phyloP scores from a whole-genome alignment of 1,140 invertebrate genomes.

The Caenorhabditis briggsae region DNA sequence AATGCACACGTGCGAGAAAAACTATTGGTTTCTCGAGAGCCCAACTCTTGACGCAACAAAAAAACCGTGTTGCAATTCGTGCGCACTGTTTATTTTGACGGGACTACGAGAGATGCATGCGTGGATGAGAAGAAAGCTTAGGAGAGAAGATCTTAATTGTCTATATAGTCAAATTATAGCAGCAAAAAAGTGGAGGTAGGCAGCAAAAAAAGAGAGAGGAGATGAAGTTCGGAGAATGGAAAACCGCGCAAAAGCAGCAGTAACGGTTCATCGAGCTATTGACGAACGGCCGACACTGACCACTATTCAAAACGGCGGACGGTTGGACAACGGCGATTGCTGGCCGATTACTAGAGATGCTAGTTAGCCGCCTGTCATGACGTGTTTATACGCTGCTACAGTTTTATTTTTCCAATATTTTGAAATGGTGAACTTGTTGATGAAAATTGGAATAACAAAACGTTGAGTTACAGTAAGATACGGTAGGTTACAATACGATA shows the following conservation, averaged over 20 bases:
- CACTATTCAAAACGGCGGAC: slow-evolving; percentile 47
- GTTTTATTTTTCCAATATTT: slow-evolving; percentile 4
- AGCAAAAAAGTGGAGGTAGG: neutral
- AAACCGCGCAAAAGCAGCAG: neutral
- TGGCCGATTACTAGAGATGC: slow-evolving; percentile 39
- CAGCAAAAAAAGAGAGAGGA: neutral
- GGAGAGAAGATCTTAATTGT: slow-evolving; percentile 18
- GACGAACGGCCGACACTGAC: slow-evolving; percentile 38
- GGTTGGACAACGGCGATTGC: slow-evolving; percentile 11
- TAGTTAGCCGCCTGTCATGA: slow-evolving; percentile 27
- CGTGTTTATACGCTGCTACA: slow-evolving; percentile 21
- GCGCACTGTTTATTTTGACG: slow-evolving; percentile 52
- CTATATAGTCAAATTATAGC: slow-evolving; percentile 54
- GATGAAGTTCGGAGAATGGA: neutral
- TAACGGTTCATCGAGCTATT: slow-evolving; percentile 56
- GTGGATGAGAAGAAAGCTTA: neutral
- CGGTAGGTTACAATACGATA: no score
- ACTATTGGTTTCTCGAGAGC: slow-evolving; percentile 40
- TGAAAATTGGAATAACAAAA: no score
- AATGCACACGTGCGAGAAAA: slow-evolving; percentile 11
- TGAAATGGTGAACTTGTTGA: neutral
- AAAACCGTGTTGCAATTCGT: slow-evolving; percentile 41
- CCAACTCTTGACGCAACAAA: slow-evolving; percentile 36
- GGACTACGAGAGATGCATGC: slow-evolving; percentile 15
- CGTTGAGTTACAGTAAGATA: no score